These are phyloP conservation scores for Platysternon megacephalum DNA, from an alignment of 2,113 vertebrate species.

Conservation along the genomic window DNA sequence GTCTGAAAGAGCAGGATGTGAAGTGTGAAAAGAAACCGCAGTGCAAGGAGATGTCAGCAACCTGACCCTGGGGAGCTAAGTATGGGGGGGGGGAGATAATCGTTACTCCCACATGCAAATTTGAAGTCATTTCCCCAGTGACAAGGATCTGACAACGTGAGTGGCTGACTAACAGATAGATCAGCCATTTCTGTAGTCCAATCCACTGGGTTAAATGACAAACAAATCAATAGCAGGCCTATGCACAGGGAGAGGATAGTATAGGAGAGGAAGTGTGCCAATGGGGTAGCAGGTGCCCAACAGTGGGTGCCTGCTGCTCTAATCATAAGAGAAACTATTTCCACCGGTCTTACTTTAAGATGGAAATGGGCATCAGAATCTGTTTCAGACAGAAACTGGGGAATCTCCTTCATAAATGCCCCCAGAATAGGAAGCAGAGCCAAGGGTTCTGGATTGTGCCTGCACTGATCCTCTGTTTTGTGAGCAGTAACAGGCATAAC, in stretches of 20 bases:
- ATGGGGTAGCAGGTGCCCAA: neutral
- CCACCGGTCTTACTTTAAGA: neutral
- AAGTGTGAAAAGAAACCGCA: neutral
- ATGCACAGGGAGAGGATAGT: neutral
- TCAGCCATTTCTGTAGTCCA: neutral
- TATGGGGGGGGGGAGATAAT: neutral
- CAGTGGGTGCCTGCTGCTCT: neutral
- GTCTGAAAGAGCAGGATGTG: neutral
- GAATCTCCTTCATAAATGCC: neutral
- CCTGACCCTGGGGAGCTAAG: neutral
- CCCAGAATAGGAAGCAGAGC: neutral
- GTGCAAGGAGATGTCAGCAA: neutral
- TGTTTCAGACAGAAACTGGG: neutral
- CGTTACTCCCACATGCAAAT: neutral
- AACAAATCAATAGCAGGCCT: neutral
- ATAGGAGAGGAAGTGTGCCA: neutral
- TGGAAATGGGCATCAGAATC: neutral
- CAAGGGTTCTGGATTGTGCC: slow-evolving; percentile 26
- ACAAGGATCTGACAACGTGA: neutral
- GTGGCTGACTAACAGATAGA: neutral
- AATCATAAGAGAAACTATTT: neutral
- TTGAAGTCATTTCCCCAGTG: neutral
- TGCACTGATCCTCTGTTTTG: neutral
- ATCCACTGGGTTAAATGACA: neutral
- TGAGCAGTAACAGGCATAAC: neutral